Conservation (phyloP, 2,797 vertebrate species). For the Lepilemur ruficaudatus region DNA sequence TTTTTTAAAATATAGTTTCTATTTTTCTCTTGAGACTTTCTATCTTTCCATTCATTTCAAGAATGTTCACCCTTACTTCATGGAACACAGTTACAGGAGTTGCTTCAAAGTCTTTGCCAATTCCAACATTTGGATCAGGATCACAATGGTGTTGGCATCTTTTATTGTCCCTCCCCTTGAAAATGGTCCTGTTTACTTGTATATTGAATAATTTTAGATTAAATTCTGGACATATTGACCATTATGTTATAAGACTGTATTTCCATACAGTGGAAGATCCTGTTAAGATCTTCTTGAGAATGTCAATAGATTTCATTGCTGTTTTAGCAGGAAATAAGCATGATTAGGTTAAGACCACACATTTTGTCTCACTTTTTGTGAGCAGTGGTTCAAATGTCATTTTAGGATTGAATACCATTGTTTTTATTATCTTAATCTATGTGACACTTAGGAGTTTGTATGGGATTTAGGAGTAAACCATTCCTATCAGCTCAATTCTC, state of each 20-base stretch:
- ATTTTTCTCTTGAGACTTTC: conserved; percentile 26
- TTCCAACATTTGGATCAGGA: neutral
- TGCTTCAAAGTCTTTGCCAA: conserved; percentile 39
- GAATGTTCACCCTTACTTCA: conserved; percentile 18
- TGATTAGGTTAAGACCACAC: neutral
- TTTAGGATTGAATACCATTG: neutral
- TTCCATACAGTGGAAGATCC: neutral
- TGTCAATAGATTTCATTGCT: conserved; percentile 9
- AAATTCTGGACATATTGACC: neutral
- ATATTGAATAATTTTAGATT: conserved; percentile 15
- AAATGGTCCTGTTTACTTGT: neutral
- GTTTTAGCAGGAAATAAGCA: conserved; percentile 9
- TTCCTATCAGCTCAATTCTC: neutral
- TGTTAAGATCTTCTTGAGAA: conserved; percentile 17
- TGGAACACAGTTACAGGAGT: neutral
- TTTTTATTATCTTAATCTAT: neutral
- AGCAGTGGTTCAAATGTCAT: conserved; percentile 1
- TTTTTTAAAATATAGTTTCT: neutral
- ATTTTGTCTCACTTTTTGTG: neutral
- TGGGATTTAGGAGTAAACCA: neutral
- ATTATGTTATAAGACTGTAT: neutral
- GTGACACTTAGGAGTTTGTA: neutral
- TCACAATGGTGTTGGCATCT: neutral
- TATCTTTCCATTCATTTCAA: conserved; percentile 31
- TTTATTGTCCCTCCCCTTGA: neutral